Base-by-base conservation (phyloP, 2,113 vertebrate genomes). In the Bos indicus region DNA sequence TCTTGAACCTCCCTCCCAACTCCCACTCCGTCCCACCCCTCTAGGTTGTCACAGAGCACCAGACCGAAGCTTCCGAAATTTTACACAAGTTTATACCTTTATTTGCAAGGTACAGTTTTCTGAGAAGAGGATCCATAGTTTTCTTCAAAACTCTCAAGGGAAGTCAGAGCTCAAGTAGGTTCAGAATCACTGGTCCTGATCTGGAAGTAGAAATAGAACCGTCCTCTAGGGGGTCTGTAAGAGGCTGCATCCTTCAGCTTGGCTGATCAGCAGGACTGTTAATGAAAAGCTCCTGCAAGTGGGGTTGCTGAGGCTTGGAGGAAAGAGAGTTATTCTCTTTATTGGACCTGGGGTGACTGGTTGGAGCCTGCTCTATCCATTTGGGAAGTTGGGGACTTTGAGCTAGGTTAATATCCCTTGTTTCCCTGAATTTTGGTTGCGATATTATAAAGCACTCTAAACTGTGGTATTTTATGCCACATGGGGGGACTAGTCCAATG, bases 21-120 rank as follows among this genome's bases (percentile, higher is more conserved):
- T 77, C 71, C 71, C 36, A 77, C 40, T 43, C 36, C 3, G 2
- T 77, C 71, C 23, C 71, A 26, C 71, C 23, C 23, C 23, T 77
- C 40, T 77, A 77, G 71, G 40, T 43, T 77, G 40, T 77, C 71
- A 40, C 23, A 26, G 23, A 43, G 40, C 40, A 77, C 36, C 40
- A 77, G 71, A 43, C 40, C 23, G 43, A 43, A 43, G 43, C 26
- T 86, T n/a, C 86, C 82, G 51, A 82, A 87, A 56, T 81, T 96
- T 93, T 93, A 84, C 7, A 33, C 17, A 92, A 30, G n/a, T 52
- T 88, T 80, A 86, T 90, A 94, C 21, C 87, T 95, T 10, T 56
- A 85, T 88, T 62, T 87, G 51, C 71, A 94, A 9, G 40, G 54
- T 90, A 82, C n/a, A 36, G 83, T 97, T 97, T 97, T 93, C 91